A percentile compares a stretch with the other conserved stretches of the same genome.
Conservation (phyloP, 2,797 vertebrate species). For the Lithobates sylvaticus region DNA sequence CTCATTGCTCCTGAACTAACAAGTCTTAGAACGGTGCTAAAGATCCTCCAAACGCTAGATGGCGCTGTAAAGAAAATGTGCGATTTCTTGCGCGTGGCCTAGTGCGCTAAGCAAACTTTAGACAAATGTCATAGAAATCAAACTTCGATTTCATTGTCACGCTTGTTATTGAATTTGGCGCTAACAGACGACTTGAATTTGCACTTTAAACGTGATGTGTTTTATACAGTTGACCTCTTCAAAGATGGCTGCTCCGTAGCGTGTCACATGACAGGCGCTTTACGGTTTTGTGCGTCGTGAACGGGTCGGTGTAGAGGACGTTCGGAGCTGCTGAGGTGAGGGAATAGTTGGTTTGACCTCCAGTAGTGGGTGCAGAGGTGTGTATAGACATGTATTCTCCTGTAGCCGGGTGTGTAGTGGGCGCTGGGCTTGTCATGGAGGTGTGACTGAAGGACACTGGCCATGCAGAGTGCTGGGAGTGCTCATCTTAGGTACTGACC, state of each 20-base stretch:
- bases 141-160: neutral
- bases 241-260: constrained; percentile 1
- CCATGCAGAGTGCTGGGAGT: too few species aligned
- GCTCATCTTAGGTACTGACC: too few species aligned
- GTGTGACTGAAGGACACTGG: neutral
- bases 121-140: neutral
- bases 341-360: neutral
- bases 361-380: neutral
- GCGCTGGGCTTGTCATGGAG: too few species aligned
- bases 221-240: neutral
- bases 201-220: neutral
- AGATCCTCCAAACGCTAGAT: neutral
- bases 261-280: neutral
- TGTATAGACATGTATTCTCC: too few species aligned
- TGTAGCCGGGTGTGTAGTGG: neutral
- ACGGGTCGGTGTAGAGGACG: constrained; percentile 28
- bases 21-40: too few species aligned
- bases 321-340: constrained; percentile 31
- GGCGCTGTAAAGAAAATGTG: neutral
- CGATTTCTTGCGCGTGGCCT: neutral
- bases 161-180: neutral
- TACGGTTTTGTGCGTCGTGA: constrained; percentile 28
- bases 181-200: neutral
- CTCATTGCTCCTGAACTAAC: too few species aligned
- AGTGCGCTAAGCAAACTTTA: too few species aligned